A percentile compares a stretch with the other conserved stretches of the same genome.
These are phyloP conservation scores for Alligator sinensis DNA, from an alignment of 2,113 vertebrate genomes.

Conservation along the genomic window DNA sequence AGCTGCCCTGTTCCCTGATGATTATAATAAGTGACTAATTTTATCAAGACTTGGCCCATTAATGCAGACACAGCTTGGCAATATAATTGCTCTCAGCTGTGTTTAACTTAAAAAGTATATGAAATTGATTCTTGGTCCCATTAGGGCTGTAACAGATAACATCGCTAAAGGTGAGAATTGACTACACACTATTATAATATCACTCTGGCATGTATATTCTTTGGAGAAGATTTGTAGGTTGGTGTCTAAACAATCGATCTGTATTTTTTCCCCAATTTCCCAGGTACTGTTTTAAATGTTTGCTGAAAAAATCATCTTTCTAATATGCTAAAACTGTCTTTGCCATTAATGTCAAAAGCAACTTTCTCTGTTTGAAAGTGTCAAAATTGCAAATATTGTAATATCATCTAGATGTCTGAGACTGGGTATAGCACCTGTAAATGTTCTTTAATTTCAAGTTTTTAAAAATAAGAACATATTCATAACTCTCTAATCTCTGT, in stretches of 20 bases:
- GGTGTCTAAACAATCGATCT: no score
- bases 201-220: neutral
- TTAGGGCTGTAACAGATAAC: neutral
- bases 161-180: neutral
- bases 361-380: neutral
- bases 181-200: neutral
- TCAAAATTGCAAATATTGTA: neutral
- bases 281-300: no score
- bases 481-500: neutral
- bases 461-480: neutral
- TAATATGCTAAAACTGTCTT: no score
- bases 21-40: conserved; percentile 26
- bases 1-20: neutral
- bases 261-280: no score
- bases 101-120: neutral
- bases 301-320: no score
- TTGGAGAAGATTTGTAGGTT: neutral
- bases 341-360: no score
- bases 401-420: neutral
- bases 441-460: neutral
- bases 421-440: neutral
- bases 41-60: neutral
- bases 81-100: conserved; percentile 43
- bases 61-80: neutral
- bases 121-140: neutral